These are phyloP conservation scores for Cephus pulcher DNA, from an alignment of 2,888 invertebrate species.

Conservation along the genomic window DNA sequence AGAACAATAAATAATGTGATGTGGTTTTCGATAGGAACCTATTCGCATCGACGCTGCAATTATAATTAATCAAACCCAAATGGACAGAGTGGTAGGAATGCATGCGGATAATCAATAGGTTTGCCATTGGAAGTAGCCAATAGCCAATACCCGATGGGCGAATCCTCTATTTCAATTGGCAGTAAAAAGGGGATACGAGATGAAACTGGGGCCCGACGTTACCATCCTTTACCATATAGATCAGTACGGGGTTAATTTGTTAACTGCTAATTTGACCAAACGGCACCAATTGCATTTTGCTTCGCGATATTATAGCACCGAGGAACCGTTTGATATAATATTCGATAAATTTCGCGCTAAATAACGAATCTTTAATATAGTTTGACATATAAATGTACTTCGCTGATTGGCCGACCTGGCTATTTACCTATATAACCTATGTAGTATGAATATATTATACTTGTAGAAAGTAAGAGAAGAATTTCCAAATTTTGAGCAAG, in stretches of 20 bases:
- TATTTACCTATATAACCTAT: neutral
- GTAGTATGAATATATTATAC: neutral
- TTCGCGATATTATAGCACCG: neutral
- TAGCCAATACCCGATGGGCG: constrained; percentile 19
- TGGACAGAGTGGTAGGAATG: constrained; percentile 26
- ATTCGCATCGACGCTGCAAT: constrained; percentile 13
- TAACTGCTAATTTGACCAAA: constrained; percentile 25
- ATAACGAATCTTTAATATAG: neutral
- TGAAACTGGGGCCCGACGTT: neutral
- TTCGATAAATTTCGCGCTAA: neutral
- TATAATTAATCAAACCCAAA: constrained; percentile 33
- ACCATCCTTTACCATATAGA: neutral
- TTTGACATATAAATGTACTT: neutral
- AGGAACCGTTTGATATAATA: neutral
- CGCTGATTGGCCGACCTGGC: neutral
- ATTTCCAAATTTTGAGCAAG: neutral
- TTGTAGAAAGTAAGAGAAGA: neutral
- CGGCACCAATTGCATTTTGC: constrained; percentile 12
- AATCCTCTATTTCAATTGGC: constrained; percentile 34
- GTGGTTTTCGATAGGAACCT: neutral
- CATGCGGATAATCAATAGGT: constrained; percentile 31
- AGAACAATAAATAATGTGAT: neutral
- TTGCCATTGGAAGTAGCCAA: constrained; percentile 28
- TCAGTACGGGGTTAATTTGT: constrained; percentile 27
- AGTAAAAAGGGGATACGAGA: constrained; percentile 8